Evolutionary conservation across 2,113 vertebrate genomes (phyloP), one percentile per base, ranked within the genome.

Genomic region (Neofelis nebulosa): DNA sequence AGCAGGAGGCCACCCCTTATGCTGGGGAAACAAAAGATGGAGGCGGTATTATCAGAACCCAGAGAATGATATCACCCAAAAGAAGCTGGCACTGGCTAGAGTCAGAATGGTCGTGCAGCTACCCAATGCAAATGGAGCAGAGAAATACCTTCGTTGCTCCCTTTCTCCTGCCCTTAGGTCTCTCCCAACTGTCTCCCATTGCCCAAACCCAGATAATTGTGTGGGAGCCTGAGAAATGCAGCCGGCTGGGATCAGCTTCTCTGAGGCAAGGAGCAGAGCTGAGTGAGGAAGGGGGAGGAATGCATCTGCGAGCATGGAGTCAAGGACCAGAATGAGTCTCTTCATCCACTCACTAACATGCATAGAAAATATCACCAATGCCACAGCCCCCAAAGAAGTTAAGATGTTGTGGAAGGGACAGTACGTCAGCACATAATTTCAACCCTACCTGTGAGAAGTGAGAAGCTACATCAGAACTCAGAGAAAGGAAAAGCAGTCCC

Each of bases 351-450:
- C 48, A 29, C 23, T 63, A 48, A 9, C 10, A 4, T n/a, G 16
- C 57, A 74, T 16, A 29, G 19, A 41, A 27, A 19, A 23, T 15
- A 12, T 50, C 38, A 33, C 8, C 48, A 69, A 48, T 0, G 3
- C 19, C 68, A 63, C 5, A n/a, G 69, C 38, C 10, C 41, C 57
- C 33, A n/a, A 29, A 61, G 38, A 52, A 85, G 45, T 52, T 50
- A 48, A 91, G 38, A 79, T 25, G 76, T 9, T 29, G 27, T 11
- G 15, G 15, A 89, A 87, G 31, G 33, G 33, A 61, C 10, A 89
- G 36, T 1, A 0, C 0, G 4, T 6, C 65, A 89, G 63, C 15
- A 1, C 27, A 11, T 21, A 25, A 16, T 79, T 48, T n/a, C 19
- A 55, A 3, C 5, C 38, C 50, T 19, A 3, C 9, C 2, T 1